Evolutionary conservation across 2,797 vertebrate genomes (phyloP).

Genomic region (Coreius guichenoti): DNA sequence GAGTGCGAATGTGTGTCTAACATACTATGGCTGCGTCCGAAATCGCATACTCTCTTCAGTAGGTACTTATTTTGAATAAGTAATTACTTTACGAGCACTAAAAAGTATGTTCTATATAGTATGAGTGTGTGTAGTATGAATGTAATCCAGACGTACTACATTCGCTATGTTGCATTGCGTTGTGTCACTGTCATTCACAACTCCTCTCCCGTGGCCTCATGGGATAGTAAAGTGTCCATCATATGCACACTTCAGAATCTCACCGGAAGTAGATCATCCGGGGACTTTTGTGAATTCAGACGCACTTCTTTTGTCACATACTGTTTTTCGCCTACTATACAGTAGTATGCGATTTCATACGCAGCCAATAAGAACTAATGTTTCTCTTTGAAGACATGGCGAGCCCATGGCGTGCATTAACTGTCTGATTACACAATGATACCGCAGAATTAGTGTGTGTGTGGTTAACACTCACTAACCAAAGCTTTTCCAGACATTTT

Average conservation of each 20-base stretch:
- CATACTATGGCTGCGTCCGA: neutral
- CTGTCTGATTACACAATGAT: neutral
- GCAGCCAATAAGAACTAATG: neutral
- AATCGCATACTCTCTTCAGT: neutral
- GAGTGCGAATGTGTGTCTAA: conserved; percentile 3
- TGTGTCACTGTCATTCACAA: too few relatives aligned
- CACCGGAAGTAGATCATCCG: too few relatives aligned
- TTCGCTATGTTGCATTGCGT: too few relatives aligned
- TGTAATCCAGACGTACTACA: too few relatives aligned
- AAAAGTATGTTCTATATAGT: too few relatives aligned
- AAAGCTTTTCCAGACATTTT: conserved; percentile 15
- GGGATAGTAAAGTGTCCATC: too few relatives aligned
- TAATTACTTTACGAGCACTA: neutral
- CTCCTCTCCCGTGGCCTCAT: too few relatives aligned
- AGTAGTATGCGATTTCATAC: neutral
- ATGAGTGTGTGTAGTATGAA: too few relatives aligned
- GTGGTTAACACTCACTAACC: conserved; percentile 32
- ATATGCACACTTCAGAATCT: too few relatives aligned
- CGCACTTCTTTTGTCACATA: too few relatives aligned
- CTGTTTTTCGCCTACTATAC: too few relatives aligned
- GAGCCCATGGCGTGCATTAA: neutral
- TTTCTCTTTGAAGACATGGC: neutral
- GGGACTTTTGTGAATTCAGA: too few relatives aligned
- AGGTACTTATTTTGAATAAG: neutral
- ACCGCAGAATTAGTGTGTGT: neutral